Evolutionary conservation across 2,888 invertebrate genomes (phyloP), one percentile per base, ranked within the genome.

Genomic region (Lampropteryx suffumata): DNA sequence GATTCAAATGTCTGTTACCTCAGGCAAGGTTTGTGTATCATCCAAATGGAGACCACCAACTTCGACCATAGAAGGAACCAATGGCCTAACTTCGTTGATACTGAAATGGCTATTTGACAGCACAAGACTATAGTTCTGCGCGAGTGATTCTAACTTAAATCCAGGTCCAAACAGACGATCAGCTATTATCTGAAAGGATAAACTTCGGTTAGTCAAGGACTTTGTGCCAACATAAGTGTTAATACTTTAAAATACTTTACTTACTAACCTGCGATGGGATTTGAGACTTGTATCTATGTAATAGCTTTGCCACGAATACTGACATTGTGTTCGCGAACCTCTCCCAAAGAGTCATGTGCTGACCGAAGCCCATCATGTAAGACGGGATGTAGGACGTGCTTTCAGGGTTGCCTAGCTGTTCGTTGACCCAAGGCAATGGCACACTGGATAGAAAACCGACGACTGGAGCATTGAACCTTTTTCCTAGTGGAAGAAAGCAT

Each of bases 101-200:
- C 91, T 92, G 59, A 90, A 91, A 67, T 92, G 92, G 47, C 91
- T 92, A 60, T 92, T 92, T 0, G 90, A 88, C 21, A 92, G 62
- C 32, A 92, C 79, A 35, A 92, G 66, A 63, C 92, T 92, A 59
- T 88, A 90, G 62, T 92, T 91, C 47, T 76, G 79, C 1, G 91
- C 84, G 47, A 92, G 65, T 1, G 70, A 65, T 33, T 87, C 81
- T 51, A 92, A 63, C 33, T 80, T 82, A 0, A 90, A 80, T 39
- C 90, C 79, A 5, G 81, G 64, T 0, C 92, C 92, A 67, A 92
- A 92, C 12, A 91, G 78, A 27, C 84, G 75, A 61, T 88, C 90
- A 11, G 91, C 88, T 44, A 92, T 80, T 44, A 63, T 62, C 84
- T 92, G 73, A 11, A 67, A 73, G 1, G 12, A 40, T 32, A 17